These are phyloP conservation scores for Hystrix brachyura DNA, from an alignment of 2,113 vertebrate genomes.

Conservation along the genomic window DNA sequence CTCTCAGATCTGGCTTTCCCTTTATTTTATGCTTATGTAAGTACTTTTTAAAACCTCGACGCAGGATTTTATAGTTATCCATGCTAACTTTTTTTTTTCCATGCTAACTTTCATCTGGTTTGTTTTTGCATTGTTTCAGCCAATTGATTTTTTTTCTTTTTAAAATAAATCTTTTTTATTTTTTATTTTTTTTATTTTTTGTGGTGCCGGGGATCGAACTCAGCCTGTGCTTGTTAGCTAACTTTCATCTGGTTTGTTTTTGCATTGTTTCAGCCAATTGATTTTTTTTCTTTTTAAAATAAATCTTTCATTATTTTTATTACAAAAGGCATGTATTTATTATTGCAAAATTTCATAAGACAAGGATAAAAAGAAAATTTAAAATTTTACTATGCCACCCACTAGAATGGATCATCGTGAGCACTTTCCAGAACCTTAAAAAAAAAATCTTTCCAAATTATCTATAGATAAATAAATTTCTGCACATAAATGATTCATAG, in stretches of 20 bases:
- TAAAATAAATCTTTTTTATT: conserved; percentile 44
- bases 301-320: conserved; percentile 40
- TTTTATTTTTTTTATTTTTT: no score
- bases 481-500: not conserved
- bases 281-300: conserved; percentile 26
- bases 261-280: not conserved
- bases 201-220: no score
- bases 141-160: not conserved
- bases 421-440: not conserved
- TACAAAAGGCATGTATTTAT: not conserved
- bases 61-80: not conserved
- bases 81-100: not conserved
- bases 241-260: conserved; percentile 46
- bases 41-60: not conserved
- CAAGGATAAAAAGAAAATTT: conserved; percentile 36
- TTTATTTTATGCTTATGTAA: not conserved
- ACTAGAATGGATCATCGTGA: not conserved
- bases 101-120: not conserved
- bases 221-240: no score
- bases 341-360: conserved; percentile 13
- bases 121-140: conserved; percentile 49
- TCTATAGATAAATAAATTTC: not conserved
- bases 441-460: conserved; percentile 53
- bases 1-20: not conserved
- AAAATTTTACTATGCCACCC: not conserved